These are phyloP conservation scores for Sepiola atlantica DNA, from an alignment of 2,888 invertebrate species.

Conservation along the genomic window DNA sequence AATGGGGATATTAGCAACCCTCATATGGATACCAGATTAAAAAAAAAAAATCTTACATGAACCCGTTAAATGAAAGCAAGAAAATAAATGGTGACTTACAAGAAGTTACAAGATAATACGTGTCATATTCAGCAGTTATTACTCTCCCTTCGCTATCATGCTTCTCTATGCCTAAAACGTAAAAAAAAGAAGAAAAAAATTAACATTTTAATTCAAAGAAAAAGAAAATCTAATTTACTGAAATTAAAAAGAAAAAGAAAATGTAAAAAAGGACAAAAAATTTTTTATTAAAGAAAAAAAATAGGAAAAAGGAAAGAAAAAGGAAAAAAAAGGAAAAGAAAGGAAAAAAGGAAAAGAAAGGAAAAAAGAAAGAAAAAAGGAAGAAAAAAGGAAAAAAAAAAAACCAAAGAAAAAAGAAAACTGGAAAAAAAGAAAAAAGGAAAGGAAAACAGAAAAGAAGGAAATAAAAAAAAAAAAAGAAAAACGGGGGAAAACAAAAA, in stretches of 20 bases:
- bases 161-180: conserved; percentile 77
- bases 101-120: conserved; percentile 89
- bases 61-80: neutral
- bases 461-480: too few species aligned
- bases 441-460: too few species aligned
- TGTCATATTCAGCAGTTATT: conserved; percentile 93
- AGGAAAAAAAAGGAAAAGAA: neutral
- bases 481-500: too few species aligned
- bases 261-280: neutral
- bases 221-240: neutral
- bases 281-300: neutral
- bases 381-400: too few species aligned
- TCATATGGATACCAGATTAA: too few species aligned
- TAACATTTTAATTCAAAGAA: neutral
- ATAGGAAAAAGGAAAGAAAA: neutral
- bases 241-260: neutral
- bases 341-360: too few species aligned
- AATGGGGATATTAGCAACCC: too few species aligned
- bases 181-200: neutral
- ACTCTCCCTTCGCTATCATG: conserved; percentile 84
- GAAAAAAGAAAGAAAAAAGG: too few species aligned
- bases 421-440: too few species aligned
- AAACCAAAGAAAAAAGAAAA: too few species aligned
- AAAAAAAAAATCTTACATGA: too few species aligned
- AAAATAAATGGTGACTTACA: conserved; percentile 78